phyloP scores from a whole-genome alignment of 2,888 invertebrate species.

The Agrochola macilenta region DNA sequence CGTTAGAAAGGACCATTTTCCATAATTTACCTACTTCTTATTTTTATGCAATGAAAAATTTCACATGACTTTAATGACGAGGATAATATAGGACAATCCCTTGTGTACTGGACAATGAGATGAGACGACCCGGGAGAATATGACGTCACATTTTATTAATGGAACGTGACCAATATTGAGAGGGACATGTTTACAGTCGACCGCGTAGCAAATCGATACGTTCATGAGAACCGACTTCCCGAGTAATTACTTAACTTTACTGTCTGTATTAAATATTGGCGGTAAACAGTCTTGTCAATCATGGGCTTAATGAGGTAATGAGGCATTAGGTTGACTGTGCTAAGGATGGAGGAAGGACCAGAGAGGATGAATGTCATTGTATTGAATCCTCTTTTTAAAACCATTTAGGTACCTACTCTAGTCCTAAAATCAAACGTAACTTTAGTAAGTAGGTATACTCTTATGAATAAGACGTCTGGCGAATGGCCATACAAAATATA shows the following conservation, averaged over 20 bases:
- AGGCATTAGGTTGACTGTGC: background rate
- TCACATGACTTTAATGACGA: conserved; percentile 1
- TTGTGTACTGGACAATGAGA: conserved; percentile 20
- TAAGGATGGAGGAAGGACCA: background rate
- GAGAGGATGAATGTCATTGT: too few relatives aligned
- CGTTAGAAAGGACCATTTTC: background rate
- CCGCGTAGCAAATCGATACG: conserved; percentile 34
- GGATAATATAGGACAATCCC: background rate
- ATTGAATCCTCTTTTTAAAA: background rate
- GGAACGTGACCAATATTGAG: conserved; percentile 35
- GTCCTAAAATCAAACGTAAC: background rate
- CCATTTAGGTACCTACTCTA: background rate
- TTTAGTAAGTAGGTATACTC: background rate
- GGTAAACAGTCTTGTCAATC: background rate
- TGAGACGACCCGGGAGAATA: conserved; percentile 15
- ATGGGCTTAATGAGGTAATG: background rate
- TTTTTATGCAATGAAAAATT: background rate
- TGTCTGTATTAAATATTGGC: conserved; percentile 6
- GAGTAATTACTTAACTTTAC: conserved; percentile 42
- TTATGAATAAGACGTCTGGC: background rate
- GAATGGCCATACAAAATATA: background rate
- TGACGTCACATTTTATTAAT: conserved; percentile 48
- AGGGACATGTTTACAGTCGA: conserved; percentile 38
- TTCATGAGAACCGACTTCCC: conserved; percentile 15
- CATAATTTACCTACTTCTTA: background rate